Percentiles rank a stretch among this genome's conserved stretches.
Conservation (phyloP, 2,888 invertebrate genomes). For the Galerucella calmariensis region DNA sequence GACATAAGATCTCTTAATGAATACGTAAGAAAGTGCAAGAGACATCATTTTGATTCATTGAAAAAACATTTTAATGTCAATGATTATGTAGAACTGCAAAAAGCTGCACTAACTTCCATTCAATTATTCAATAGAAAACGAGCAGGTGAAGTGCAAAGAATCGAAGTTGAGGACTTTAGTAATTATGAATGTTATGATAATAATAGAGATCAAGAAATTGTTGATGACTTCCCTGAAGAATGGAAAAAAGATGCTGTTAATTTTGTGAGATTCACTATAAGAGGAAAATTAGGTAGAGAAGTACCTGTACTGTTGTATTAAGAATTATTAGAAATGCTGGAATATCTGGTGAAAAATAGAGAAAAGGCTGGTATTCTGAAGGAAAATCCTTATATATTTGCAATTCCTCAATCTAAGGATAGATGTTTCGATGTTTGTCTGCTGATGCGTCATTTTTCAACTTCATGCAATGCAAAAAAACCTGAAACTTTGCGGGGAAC, state of each 20-base stretch:
- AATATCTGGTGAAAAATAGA: slow-evolving; percentile 11
- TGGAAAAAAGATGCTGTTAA: slow-evolving; percentile 17
- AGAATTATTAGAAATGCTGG: background rate
- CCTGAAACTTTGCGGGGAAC: slow-evolving; percentile 2
- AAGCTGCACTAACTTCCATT: slow-evolving; percentile 4
- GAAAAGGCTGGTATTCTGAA: slow-evolving; percentile 1
- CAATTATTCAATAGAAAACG: background rate
- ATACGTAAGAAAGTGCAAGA: background rate
- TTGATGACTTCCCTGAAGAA: slow-evolving; percentile 18
- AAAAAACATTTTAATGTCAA: background rate
- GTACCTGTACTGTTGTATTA: too few species aligned
- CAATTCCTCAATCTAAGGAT: background rate
- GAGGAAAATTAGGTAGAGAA: slow-evolving; percentile 21
- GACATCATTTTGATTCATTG: slow-evolving; percentile 6
- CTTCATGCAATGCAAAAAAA: background rate
- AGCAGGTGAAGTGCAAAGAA: too few species aligned
- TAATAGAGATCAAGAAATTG: slow-evolving; percentile 7
- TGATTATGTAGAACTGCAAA: slow-evolving; percentile 7
- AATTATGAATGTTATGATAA: slow-evolving; percentile 21
- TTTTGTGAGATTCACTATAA: slow-evolving; percentile 23
- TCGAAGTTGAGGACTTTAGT: slow-evolving; percentile 3
- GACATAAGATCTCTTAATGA: background rate
- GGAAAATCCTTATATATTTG: background rate
- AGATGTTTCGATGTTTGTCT: slow-evolving; percentile 1
- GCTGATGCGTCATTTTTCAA: background rate